Conservation (phyloP, 2,888 invertebrate genomes). For the Metopia argyrocephala region DNA sequence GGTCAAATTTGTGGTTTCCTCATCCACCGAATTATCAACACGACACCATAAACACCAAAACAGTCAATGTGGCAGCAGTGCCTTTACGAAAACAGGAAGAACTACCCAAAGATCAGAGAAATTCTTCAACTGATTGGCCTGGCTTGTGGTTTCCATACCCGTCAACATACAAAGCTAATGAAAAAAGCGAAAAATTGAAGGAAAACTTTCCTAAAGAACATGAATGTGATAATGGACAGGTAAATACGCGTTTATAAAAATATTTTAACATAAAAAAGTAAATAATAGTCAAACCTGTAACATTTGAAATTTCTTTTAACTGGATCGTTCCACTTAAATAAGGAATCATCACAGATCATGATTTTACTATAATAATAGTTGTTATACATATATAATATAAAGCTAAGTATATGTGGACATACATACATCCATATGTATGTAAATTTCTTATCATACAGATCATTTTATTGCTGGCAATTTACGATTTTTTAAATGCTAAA, state of each 20-base stretch:
- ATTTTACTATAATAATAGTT: no score
- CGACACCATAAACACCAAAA: conserved; percentile 10
- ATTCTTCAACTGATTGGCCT: conserved; percentile 50
- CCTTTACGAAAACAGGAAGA: background rate
- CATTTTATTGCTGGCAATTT: no score
- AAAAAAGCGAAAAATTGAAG: background rate
- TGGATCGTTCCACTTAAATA: no score
- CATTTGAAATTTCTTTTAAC: no score
- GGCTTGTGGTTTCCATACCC: conserved; percentile 68
- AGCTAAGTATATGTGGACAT: no score
- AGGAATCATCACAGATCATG: no score
- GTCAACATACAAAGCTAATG: conserved; percentile 47
- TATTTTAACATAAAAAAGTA: no score
- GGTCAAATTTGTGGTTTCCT: conserved; percentile 78
- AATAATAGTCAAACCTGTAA: no score
- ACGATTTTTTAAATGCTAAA: no score
- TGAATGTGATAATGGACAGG: conserved; percentile 84
- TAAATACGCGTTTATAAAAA: conserved; percentile 69
- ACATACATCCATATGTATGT: no score
- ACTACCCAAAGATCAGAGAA: background rate
- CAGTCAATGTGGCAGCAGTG: conserved; percentile 37
- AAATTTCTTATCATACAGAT: no score
- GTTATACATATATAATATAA: no score
- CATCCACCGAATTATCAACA: conserved; percentile 58
- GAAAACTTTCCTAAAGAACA: background rate